Percentiles rank a stretch among this genome's conserved stretches.
phyloP scores from a whole-genome alignment of 2,113 vertebrate genomes.

The Triplophysa rosa region DNA sequence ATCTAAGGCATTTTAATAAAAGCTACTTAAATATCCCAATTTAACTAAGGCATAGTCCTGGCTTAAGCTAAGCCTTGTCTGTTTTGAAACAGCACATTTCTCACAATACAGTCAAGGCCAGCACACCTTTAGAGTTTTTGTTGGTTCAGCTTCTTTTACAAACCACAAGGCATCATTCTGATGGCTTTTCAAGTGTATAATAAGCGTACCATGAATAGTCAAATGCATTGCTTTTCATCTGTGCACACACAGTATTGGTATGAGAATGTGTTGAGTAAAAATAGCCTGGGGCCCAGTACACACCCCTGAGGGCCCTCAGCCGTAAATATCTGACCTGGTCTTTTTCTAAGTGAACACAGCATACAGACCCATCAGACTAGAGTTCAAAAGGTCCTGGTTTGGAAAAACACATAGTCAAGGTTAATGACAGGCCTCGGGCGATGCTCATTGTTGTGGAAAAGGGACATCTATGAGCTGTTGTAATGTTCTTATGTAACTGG shows the following conservation, averaged over 20 bases:
- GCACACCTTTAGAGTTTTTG: background rate
- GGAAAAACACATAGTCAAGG: slow-evolving; percentile 49
- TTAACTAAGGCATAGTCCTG: no score
- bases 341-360: background rate
- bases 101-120: background rate
- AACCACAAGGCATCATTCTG: background rate
- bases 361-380: slow-evolving; percentile 27
- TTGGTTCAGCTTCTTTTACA: slow-evolving; percentile 8
- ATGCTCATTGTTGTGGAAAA: slow-evolving; percentile 45
- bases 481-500: slow-evolving; percentile 51
- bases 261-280: slow-evolving; percentile 28
- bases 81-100: background rate
- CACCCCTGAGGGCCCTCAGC: background rate
- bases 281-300: background rate
- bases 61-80: no score
- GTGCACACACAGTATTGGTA: background rate
- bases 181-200: slow-evolving; percentile 10
- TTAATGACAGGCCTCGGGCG: slow-evolving; percentile 50
- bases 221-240: background rate
- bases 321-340: slow-evolving; percentile 21
- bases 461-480: slow-evolving; percentile 30
- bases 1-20: no score
- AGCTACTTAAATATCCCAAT: no score
- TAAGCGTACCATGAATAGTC: slow-evolving; percentile 20
- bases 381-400: slow-evolving; percentile 7